Evolutionary conservation across 2,888 invertebrate species (phyloP).

Genomic region (Euplagia quadripunctaria): DNA sequence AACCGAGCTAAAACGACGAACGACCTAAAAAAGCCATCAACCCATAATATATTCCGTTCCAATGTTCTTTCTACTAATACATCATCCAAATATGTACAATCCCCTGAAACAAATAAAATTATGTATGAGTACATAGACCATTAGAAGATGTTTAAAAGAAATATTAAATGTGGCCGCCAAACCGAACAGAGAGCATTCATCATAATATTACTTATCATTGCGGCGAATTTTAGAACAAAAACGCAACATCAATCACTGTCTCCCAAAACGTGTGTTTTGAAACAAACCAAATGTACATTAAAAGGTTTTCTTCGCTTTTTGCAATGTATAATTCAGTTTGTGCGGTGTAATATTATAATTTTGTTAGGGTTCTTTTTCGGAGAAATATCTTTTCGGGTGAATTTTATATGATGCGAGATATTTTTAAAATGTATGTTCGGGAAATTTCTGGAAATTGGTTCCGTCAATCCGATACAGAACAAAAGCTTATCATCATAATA

Average conservation of each 20-base stretch:
- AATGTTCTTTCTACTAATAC: background rate
- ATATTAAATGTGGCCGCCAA: constrained; percentile 23
- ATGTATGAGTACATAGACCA: constrained; percentile 6
- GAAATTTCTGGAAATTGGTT: too few species aligned
- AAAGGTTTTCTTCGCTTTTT: constrained; percentile 52
- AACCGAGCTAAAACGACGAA: too few species aligned
- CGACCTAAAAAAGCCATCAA: background rate
- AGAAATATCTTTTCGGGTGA: background rate
- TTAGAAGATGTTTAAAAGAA: constrained; percentile 15
- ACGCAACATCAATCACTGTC: constrained; percentile 70
- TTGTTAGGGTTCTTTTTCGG: background rate
- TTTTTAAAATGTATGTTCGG: background rate
- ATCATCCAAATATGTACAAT: background rate
- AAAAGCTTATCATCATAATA: too few species aligned
- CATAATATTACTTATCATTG: constrained; percentile 73
- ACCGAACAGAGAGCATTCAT: constrained; percentile 60
- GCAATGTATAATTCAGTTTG: constrained; percentile 22
- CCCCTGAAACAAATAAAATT: background rate
- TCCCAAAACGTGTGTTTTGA: constrained; percentile 53
- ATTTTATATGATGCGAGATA: background rate
- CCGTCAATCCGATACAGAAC: too few species aligned
- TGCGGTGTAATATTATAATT: background rate
- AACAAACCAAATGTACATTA: constrained; percentile 48
- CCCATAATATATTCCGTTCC: background rate
- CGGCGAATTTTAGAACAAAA: constrained; percentile 66